phyloP scores from a whole-genome alignment of 2,113 vertebrate species.

The Carassius auratus region DNA sequence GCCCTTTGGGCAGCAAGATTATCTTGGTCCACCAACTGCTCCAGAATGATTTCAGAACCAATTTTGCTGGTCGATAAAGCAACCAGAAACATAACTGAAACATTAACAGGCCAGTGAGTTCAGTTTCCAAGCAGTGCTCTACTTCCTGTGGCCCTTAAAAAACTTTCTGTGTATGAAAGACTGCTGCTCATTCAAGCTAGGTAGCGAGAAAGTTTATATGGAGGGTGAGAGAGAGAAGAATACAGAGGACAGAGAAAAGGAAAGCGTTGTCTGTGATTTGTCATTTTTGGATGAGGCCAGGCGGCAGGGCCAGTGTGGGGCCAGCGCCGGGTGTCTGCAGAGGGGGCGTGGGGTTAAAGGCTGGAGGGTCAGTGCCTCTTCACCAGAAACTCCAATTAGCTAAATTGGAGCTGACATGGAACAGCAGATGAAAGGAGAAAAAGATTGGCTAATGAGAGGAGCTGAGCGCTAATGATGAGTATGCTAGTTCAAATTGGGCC shows the following conservation, averaged over 20 bases:
- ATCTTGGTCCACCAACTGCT: background rate
- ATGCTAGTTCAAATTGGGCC: conserved; percentile 44
- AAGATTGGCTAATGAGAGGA: conserved; percentile 64
- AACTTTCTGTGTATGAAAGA: background rate
- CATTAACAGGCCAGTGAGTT: background rate
- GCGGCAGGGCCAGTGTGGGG: conserved; percentile 48
- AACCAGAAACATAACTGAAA: background rate
- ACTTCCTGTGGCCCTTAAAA: background rate
- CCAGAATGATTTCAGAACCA: background rate
- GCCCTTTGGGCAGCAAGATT: background rate
- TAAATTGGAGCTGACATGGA: conserved; percentile 76
- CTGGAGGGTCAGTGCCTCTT: conserved; percentile 71
- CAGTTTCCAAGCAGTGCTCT: background rate
- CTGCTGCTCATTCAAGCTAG: conserved; percentile 1
- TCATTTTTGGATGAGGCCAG: conserved; percentile 53
- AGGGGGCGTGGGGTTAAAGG: conserved; percentile 57
- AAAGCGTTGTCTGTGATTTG: conserved; percentile 49
- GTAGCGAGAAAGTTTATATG: background rate
- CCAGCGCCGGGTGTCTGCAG: conserved; percentile 41
- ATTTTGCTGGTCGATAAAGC: background rate
- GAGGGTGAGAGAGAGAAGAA: background rate
- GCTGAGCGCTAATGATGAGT: conserved; percentile 62
- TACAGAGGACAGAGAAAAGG: background rate
- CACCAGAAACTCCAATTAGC: conserved; percentile 77
- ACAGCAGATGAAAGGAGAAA: conserved; percentile 71